These are phyloP conservation scores for Pseudomugil tenellus DNA, from an alignment of 2,797 vertebrate species.

Conservation along the genomic window DNA sequence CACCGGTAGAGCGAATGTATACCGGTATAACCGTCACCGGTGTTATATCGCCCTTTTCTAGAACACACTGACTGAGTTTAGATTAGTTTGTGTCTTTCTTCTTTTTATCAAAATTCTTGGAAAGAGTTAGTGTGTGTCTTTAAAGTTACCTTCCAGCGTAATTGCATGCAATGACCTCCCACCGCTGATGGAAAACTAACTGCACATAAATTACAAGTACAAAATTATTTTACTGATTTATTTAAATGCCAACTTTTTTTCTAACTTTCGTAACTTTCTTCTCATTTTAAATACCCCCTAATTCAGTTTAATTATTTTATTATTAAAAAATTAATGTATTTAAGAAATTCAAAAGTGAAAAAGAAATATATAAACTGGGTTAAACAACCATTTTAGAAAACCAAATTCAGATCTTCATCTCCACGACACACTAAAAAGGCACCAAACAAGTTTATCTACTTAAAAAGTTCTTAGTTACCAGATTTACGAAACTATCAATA, in stretches of 20 bases:
- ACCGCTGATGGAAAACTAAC: neutral
- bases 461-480: neutral
- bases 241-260: neutral
- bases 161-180: neutral
- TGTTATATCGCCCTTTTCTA: too few species aligned
- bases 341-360: neutral
- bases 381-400: too few species aligned
- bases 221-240: neutral
- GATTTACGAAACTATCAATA: neutral
- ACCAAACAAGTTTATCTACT: neutral
- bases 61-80: neutral
- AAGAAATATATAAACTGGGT: neutral
- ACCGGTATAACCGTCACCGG: too few species aligned
- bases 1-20: too few species aligned
- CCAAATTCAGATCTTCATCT: neutral
- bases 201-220: neutral
- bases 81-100: neutral
- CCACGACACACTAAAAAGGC: neutral
- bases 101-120: neutral
- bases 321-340: neutral
- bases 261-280: too few species aligned
- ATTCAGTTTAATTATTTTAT: neutral
- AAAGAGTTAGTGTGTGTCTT: neutral
- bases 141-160: too few species aligned
- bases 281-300: too few species aligned